These are phyloP conservation scores for Harpagifer antarcticus DNA, from an alignment of 2,797 vertebrate genomes.

Conservation along the genomic window DNA sequence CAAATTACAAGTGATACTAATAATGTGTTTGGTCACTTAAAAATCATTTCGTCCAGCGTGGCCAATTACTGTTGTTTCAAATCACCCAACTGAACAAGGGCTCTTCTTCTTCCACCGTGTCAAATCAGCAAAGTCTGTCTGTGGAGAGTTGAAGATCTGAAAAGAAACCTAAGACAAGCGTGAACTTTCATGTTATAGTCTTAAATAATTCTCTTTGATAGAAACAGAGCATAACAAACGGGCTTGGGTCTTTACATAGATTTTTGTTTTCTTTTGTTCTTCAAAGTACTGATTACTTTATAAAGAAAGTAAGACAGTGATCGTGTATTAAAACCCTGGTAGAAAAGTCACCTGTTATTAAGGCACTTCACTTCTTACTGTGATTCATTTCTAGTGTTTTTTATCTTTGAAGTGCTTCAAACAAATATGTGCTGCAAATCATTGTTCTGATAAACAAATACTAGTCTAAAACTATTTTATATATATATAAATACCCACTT, in stretches of 20 bases:
- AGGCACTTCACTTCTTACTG: background rate
- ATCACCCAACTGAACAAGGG: background rate
- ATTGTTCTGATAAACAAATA: conserved; percentile 1
- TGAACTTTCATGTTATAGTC: conserved; percentile 26
- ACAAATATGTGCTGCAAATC: conserved; percentile 5
- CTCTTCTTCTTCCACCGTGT: conserved; percentile 19
- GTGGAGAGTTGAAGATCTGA: conserved; percentile 11
- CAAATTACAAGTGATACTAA: conserved; percentile 43
- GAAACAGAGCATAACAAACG: conserved; percentile 29
- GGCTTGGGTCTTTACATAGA: conserved; percentile 26
- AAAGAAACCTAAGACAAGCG: conserved; percentile 14
- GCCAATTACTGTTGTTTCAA: conserved; percentile 39
- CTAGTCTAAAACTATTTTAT: background rate
- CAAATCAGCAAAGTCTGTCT: conserved; percentile 14
- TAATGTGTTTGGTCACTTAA: conserved; percentile 41
- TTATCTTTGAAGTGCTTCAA: conserved; percentile 22
- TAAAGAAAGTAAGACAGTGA: conserved; percentile 2
- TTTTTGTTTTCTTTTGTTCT: conserved; percentile 41
- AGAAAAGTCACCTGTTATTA: background rate
- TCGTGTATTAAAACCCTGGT: background rate
- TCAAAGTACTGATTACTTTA: conserved; percentile 34
- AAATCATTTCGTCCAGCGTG: conserved; percentile 15
- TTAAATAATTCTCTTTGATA: conserved; percentile 56
- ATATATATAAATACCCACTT: background rate
- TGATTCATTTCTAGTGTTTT: conserved; percentile 1